Evolutionary conservation across 1,140 invertebrate species (phyloP).

Genomic region (Daktulosphaira vitifoliae): DNA sequence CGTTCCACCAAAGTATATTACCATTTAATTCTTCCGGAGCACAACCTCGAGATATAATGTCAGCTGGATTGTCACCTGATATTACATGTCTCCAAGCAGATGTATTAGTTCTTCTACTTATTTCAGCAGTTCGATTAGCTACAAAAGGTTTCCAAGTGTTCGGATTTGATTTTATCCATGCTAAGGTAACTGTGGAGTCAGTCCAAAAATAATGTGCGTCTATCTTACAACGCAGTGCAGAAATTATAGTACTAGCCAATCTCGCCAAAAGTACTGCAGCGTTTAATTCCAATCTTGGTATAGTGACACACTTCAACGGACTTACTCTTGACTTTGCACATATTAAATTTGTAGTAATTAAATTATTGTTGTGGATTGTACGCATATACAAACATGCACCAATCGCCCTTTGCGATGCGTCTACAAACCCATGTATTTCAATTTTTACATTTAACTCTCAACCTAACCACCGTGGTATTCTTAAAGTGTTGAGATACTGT

Average conservation of each 20-base stretch:
- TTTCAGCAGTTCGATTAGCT: neutral
- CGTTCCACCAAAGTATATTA: neutral
- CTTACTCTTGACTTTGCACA: conserved; percentile 42
- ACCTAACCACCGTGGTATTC: neutral
- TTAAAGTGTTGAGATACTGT: neutral
- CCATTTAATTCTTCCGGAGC: neutral
- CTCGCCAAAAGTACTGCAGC: conserved; percentile 40
- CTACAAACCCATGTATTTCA: conserved; percentile 22
- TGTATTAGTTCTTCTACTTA: neutral
- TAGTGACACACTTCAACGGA: conserved; percentile 40
- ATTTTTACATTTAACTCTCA: neutral
- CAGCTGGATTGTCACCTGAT: neutral
- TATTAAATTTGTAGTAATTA: conserved; percentile 37
- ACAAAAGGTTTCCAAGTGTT: neutral
- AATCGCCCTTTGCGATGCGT: conserved; percentile 25
- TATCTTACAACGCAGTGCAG: neutral
- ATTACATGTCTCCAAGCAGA: neutral
- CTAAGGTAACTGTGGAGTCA: neutral
- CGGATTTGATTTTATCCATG: neutral
- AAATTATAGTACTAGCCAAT: neutral
- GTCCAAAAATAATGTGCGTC: neutral
- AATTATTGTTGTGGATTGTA: neutral
- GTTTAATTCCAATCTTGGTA: conserved; percentile 44
- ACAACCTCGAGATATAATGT: neutral
- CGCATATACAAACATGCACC: conserved; percentile 28